Base-by-base conservation (phyloP, 2,113 vertebrate genomes). In the Gracilinanus agilis region DNA sequence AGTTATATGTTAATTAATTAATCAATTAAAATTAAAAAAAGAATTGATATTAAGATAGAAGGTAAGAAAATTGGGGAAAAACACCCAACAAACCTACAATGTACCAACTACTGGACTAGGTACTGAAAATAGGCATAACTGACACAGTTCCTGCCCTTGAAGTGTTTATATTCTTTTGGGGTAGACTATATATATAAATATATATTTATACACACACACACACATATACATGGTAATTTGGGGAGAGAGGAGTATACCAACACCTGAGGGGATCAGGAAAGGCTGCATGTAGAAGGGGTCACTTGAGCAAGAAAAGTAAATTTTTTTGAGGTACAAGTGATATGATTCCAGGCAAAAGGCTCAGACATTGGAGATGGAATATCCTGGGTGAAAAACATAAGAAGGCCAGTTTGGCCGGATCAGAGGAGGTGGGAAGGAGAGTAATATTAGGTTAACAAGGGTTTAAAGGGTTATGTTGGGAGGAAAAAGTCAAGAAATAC, bases 1-100 rank as follows among this genome's bases (percentile, higher is more conserved):
- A 99, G 99, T 99, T 99, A 99, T 99, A 99, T 99, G 99, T 99
- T 99, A 99, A 99, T 99, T 99, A 99, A 99, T 99, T 99, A 99
- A 99, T 99, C 99, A 99, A 99, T 99, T 98, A 99, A 99, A 5
- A 49, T 49, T 49, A 3, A 49, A 49, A 49, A 49, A 49, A 49
- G 49, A 49, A 49, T 49, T 49, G 49, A 49, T 49, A 49, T 49
- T 49, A 49, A 49, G 49, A 49, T 5, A 49, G 49, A 49, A 49
- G 49, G 49, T 49, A 49, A 49, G 49, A 5, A n/a, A n/a, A 49
- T 49, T 49, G 49, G 49, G 49, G 49, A 49, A 49, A 49, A 49
- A 49, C 49, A 2, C 49, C 49, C 49, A 3, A 49, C 49, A 49
- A 49, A 19, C n/a, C n/a, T 40, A 34, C 67, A 40, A 23, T 40